These are phyloP conservation scores for Corvus cornix DNA, from an alignment of 2,113 vertebrate species.

Conservation along the genomic window DNA sequence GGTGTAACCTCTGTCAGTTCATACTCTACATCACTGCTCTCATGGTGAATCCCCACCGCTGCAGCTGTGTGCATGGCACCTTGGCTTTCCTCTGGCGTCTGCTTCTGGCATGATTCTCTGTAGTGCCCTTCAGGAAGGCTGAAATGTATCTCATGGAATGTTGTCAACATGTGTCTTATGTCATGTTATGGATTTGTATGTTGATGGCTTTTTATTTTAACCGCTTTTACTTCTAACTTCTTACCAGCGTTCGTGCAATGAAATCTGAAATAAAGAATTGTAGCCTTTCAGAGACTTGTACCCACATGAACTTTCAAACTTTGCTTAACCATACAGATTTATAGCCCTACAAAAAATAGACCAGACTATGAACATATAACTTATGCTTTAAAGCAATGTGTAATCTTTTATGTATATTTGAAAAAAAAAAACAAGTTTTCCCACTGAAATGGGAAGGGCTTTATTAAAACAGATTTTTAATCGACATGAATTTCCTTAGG, in stretches of 20 bases:
- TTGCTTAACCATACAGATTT: neutral
- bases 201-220: neutral
- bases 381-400: neutral
- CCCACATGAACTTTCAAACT: neutral
- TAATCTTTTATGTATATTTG: neutral
- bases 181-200: neutral
- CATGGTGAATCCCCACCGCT: accelerated
- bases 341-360: neutral
- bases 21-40: accelerated
- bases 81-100: neutral
- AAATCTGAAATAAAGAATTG: neutral
- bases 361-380: neutral
- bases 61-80: neutral
- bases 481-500: accelerated
- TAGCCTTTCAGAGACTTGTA: neutral
- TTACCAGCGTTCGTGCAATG: neutral
- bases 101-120: neutral
- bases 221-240: neutral
- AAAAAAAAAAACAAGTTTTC: neutral
- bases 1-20: neutral
- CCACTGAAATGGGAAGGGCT: neutral
- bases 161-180: neutral
- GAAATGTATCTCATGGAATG: neutral
- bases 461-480: neutral
- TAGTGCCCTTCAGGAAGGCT: neutral